Conservation (phyloP, 2,888 invertebrate species). For the Drosophila colorata region DNA sequence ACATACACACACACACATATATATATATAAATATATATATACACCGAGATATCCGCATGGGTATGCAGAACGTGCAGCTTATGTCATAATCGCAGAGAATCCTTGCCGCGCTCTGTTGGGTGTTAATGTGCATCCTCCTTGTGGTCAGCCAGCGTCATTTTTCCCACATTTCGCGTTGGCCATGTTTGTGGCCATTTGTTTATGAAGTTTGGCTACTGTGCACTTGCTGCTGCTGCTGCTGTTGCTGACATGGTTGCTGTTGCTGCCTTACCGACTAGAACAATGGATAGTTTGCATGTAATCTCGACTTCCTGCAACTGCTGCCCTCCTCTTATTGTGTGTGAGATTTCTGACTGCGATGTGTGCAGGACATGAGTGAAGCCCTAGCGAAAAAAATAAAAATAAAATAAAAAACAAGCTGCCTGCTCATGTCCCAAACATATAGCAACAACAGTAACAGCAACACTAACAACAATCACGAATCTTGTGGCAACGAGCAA, state of each 20-base stretch:
- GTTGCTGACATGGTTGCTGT: slow-evolving; percentile 2
- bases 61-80: slow-evolving; percentile 73
- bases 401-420: slow-evolving; percentile 17
- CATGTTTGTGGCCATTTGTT: slow-evolving; percentile 72
- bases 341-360: slow-evolving; percentile 53
- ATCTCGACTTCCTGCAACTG: slow-evolving; percentile 32
- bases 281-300: slow-evolving; percentile 79
- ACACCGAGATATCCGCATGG: slow-evolving; percentile 34
- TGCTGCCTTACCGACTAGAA: slow-evolving; percentile 48
- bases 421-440: slow-evolving; percentile 35
- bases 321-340: slow-evolving; percentile 21
- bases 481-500: slow-evolving; percentile 67
- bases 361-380: slow-evolving; percentile 67
- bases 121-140: slow-evolving; percentile 65
- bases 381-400: slow-evolving; percentile 8
- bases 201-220: slow-evolving; percentile 66
- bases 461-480: slow-evolving; percentile 60
- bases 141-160: slow-evolving; percentile 49
- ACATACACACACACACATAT: slow-evolving; percentile 21
- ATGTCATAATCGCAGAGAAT: slow-evolving; percentile 73
- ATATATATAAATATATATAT: neutral
- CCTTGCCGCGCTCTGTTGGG: slow-evolving; percentile 52
- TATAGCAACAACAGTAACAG: slow-evolving; percentile 22
- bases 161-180: slow-evolving; percentile 69
- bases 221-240: slow-evolving; percentile 43